phyloP scores from a whole-genome alignment of 2,888 invertebrate species.

The Platynereis dumerilii region DNA sequence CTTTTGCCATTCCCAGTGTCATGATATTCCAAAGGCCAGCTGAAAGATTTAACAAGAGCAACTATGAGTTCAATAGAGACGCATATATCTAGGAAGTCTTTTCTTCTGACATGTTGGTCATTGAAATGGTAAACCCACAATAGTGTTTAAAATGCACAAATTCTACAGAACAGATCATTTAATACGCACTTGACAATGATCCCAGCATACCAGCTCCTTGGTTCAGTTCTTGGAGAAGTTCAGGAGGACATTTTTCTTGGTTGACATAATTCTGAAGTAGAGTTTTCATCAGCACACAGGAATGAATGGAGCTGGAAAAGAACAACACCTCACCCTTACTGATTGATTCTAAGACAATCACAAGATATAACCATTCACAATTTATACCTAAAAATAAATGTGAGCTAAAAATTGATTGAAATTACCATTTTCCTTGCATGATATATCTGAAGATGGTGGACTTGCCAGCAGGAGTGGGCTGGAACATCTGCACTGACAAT shows the following conservation, averaged over 20 bases:
- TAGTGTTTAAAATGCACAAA: no score
- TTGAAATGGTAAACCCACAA: no score
- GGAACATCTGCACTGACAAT: conserved; percentile 80
- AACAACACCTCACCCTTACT: background rate
- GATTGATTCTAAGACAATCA: background rate
- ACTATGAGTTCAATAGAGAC: background rate
- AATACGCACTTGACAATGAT: conserved; percentile 51
- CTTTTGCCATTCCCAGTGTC: conserved; percentile 61
- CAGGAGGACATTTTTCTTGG: conserved; percentile 59
- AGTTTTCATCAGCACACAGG: conserved; percentile 79
- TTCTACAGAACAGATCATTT: background rate
- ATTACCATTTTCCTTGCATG: conserved; percentile 58
- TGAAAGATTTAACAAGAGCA: conserved; percentile 36
- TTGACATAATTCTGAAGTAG: conserved; percentile 71
- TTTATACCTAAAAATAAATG: no score
- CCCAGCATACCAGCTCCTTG: conserved; percentile 48
- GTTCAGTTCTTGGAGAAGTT: conserved; percentile 44
- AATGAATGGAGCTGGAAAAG: conserved; percentile 71
- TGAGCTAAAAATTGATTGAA: background rate
- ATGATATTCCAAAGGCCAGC: conserved; percentile 65
- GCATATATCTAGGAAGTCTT: no score
- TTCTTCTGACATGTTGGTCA: no score
- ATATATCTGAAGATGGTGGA: conserved; percentile 73
- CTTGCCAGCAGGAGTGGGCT: conserved; percentile 72
- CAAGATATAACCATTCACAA: no score